These are phyloP conservation scores for Drosophila sucinea DNA, from an alignment of 1,140 invertebrate species.

Conservation along the genomic window DNA sequence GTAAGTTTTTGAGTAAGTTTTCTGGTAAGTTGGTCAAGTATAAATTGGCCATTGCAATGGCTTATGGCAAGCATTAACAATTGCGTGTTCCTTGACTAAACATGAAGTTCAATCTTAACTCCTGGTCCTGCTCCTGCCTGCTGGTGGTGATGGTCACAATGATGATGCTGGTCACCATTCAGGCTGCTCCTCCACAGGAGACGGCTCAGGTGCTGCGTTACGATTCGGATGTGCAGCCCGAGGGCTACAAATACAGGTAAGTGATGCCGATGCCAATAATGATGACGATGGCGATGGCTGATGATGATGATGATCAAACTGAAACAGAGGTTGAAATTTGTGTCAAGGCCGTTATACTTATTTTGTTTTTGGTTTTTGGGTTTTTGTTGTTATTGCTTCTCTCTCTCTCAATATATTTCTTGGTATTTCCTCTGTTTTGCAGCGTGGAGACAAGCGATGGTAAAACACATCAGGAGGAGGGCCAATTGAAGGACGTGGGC, in stretches of 20 bases:
- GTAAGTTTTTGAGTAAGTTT: background rate
- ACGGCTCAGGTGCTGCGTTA: constrained; percentile 64
- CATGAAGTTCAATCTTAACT: constrained; percentile 55
- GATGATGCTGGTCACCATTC: constrained; percentile 23
- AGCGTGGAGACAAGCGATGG: constrained; percentile 89
- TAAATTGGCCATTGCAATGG: constrained; percentile 61
- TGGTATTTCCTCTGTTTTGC: constrained; percentile 16
- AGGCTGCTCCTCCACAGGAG: constrained; percentile 53
- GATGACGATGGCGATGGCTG: background rate
- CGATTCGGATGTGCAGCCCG: constrained; percentile 68
- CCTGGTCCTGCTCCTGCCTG: constrained; percentile 44
- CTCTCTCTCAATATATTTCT: background rate
- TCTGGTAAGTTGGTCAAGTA: constrained; percentile 31
- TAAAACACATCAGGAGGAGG: constrained; percentile 86
- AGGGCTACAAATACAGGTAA: constrained; percentile 71
- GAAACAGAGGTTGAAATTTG: constrained; percentile 27
- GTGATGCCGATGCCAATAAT: constrained; percentile 4
- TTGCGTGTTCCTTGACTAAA: constrained; percentile 58
- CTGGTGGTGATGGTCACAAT: background rate
- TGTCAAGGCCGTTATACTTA: constrained; percentile 60
- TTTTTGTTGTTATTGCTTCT: constrained; percentile 30
- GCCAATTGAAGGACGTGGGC: constrained; percentile 85
- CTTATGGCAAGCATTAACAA: constrained; percentile 63
- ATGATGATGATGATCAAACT: background rate
- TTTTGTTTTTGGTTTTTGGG: constrained; percentile 12